Evolutionary conservation across 1,140 invertebrate genomes (phyloP).

Genomic region (Ips nitidus): DNA sequence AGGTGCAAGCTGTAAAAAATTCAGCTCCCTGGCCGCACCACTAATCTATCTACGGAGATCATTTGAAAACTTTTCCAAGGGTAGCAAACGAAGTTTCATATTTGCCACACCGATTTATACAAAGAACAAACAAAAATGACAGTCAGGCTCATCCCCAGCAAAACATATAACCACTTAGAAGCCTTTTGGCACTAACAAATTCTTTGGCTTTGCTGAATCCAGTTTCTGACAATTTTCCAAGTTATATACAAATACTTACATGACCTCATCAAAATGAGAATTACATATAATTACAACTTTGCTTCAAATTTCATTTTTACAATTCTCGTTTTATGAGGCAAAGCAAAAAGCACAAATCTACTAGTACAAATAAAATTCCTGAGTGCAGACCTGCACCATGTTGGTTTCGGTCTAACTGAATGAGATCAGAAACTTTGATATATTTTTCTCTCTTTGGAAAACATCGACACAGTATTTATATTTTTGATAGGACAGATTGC

Average conservation of each 20-base stretch:
- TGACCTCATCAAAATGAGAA: conserved; percentile 22
- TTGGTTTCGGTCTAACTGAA: conserved; percentile 40
- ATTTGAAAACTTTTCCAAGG: conserved; percentile 50
- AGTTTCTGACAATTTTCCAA: conserved; percentile 35
- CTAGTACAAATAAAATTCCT: conserved; percentile 47
- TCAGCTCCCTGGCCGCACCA: conserved; percentile 47
- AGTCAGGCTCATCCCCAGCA: conserved; percentile 50
- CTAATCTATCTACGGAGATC: conserved; percentile 52
- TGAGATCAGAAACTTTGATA: conserved; percentile 52
- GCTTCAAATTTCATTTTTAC: conserved; percentile 4
- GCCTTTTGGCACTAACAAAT: conserved; percentile 42
- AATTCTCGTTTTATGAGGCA: conserved; percentile 18
- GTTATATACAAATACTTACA: conserved; percentile 39
- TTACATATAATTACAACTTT: conserved; percentile 4
- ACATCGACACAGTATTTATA: conserved; percentile 34
- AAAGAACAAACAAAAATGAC: conserved; percentile 35
- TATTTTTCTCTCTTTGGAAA: conserved; percentile 51
- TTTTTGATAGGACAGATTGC: conserved; percentile 15
- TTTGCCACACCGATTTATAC: conserved; percentile 37
- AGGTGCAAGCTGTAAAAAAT: conserved; percentile 47
- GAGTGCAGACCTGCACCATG: conserved; percentile 42
- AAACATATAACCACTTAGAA: conserved; percentile 33
- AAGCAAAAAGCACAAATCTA: conserved; percentile 26
- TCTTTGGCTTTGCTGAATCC: conserved; percentile 51
- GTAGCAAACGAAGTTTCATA: conserved; percentile 35